phyloP scores from a whole-genome alignment of 30 jellyfish, hydroid and myxozoan genomes.

The Rhopilema esculentum region DNA sequence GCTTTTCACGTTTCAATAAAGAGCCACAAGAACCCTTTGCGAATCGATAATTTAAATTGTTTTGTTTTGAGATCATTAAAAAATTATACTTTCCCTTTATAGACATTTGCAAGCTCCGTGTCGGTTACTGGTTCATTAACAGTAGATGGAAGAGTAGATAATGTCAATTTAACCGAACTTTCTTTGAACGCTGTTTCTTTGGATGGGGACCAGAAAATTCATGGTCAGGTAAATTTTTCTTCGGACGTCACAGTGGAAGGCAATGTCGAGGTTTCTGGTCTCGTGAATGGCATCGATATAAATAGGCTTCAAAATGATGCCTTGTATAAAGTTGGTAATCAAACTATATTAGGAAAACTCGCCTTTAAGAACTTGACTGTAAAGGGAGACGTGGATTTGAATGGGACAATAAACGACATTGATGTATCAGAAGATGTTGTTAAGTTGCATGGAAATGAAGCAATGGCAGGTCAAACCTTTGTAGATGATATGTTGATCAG shows the following conservation, averaged over 20 bases:
- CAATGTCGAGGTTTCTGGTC: slow-evolving; percentile 61
- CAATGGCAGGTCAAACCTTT: slow-evolving; percentile 52
- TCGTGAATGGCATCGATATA: slow-evolving; percentile 50
- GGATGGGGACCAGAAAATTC: slow-evolving; percentile 25
- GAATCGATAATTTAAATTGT: not conserved
- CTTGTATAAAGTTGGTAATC: slow-evolving; percentile 51
- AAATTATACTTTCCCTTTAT: too few relatives aligned
- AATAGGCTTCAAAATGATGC: slow-evolving; percentile 55
- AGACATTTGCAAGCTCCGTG: slow-evolving; percentile 42
- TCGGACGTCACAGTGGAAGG: slow-evolving; percentile 30
- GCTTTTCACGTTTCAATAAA: too few relatives aligned
- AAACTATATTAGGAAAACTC: slow-evolving; percentile 42
- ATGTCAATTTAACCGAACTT: slow-evolving; percentile 78
- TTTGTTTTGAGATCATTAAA: not conserved
- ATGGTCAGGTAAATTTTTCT: slow-evolving; percentile 39
- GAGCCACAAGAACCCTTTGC: too few relatives aligned
- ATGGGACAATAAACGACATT: slow-evolving; percentile 73
- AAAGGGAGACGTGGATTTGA: slow-evolving; percentile 44
- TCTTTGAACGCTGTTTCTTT: slow-evolving; percentile 36
- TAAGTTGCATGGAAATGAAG: slow-evolving; percentile 69
- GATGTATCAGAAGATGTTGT: slow-evolving; percentile 82
- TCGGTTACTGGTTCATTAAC: slow-evolving; percentile 23
- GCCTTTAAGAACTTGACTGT: slow-evolving; percentile 23
- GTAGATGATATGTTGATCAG: slow-evolving; percentile 5
- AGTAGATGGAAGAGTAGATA: slow-evolving; percentile 81